A percentile compares a stretch with the other conserved stretches of the same genome.
These are phyloP conservation scores for Morpho deidamia DNA, from an alignment of 2,888 invertebrate species.

Conservation along the genomic window DNA sequence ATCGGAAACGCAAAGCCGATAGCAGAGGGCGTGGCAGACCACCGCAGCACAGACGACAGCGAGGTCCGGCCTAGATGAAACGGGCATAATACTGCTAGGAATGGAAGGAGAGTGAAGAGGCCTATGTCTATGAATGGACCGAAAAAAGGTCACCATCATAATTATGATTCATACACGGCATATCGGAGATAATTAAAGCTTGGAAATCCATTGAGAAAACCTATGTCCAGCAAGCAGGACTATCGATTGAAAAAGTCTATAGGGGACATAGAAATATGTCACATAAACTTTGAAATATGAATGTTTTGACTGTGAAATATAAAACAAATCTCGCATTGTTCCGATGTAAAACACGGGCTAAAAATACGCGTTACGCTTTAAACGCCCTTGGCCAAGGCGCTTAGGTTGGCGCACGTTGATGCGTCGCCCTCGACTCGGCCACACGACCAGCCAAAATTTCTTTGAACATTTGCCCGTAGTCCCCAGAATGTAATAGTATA, in stretches of 20 bases:
- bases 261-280: not conserved
- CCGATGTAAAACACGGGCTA: slow-evolving; percentile 23
- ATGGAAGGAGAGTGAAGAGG: no score
- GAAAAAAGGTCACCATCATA: no score
- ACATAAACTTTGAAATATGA: slow-evolving; percentile 6
- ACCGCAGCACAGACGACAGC: no score
- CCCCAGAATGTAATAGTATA: slow-evolving; percentile 1
- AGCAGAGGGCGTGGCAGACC: no score
- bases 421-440: slow-evolving; percentile 15
- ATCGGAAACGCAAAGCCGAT: no score
- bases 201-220: not conserved
- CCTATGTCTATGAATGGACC: no score
- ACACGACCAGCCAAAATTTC: slow-evolving; percentile 16
- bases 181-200: no score
- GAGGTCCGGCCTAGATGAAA: no score
- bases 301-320: slow-evolving; percentile 21
- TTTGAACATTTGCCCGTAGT: slow-evolving; percentile 17
- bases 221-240: not conserved
- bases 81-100: no score
- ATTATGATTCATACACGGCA: no score
- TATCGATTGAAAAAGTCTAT: not conserved
- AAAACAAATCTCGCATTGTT: slow-evolving; percentile 25
- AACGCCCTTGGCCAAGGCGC: slow-evolving; percentile 36
- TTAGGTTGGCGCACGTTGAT: slow-evolving; percentile 28
- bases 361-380: slow-evolving; percentile 30